Percentiles rank a stretch among this genome's conserved stretches.
Conservation (phyloP, 2,113 vertebrate species). For the Cryptotis parvus region DNA sequence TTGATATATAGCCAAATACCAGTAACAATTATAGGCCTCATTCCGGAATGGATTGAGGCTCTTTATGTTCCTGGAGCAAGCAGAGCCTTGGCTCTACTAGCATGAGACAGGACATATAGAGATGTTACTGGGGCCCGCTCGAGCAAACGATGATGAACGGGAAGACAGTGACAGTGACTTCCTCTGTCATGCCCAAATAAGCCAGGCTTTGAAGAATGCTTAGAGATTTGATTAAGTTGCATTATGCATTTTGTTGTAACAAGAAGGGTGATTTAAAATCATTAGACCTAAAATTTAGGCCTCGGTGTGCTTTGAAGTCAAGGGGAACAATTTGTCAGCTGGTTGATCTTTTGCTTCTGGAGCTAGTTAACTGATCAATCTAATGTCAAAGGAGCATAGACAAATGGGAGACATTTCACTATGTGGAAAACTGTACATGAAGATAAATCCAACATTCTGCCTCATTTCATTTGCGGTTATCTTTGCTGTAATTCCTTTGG, state of each 20-base stretch:
- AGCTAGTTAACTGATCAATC: constrained; percentile 85
- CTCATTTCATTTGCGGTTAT: constrained; percentile 85
- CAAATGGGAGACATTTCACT: constrained; percentile 83
- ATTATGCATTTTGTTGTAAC: constrained; percentile 70
- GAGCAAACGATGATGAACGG: too few relatives aligned
- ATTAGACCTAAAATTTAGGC: constrained; percentile 80
- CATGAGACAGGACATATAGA: too few relatives aligned
- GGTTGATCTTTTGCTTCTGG: constrained; percentile 84
- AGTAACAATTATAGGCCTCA: too few relatives aligned
- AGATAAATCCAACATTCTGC: constrained; percentile 85
- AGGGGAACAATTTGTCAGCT: constrained; percentile 84
- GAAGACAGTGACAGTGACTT: too few relatives aligned
- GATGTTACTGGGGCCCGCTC: too few relatives aligned
- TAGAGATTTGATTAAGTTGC: constrained; percentile 74
- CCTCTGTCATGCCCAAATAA: constrained; percentile 52
- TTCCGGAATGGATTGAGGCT: too few relatives aligned
- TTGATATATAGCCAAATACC: too few relatives aligned
- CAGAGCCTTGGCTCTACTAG: too few relatives aligned
- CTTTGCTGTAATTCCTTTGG: constrained; percentile 80
- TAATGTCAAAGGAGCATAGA: constrained; percentile 84
- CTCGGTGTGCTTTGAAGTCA: constrained; percentile 80
- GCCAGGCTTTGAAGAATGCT: constrained; percentile 42
- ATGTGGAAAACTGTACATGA: constrained; percentile 80
- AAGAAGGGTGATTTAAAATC: constrained; percentile 80
- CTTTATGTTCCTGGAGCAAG: too few relatives aligned